Conservation (phyloP, 2,797 vertebrate species). For the Chelmon rostratus region DNA sequence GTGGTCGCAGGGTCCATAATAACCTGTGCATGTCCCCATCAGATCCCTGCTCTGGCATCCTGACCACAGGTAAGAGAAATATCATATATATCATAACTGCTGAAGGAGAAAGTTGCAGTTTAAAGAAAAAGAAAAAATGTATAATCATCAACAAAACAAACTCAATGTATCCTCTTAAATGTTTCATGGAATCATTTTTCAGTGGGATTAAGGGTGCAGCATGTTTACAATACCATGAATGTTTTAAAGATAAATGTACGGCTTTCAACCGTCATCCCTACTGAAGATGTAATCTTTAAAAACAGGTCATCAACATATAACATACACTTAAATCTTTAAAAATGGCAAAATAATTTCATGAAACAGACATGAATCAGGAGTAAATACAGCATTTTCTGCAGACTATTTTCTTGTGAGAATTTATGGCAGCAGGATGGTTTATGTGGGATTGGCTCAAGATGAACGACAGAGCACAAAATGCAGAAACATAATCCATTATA, state of each 20-base stretch:
- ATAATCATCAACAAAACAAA: not conserved
- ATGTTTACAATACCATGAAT: not conserved
- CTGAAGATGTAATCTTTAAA: not conserved
- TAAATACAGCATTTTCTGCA: not conserved
- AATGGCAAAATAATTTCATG: not conserved
- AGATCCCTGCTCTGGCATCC: conserved; percentile 85
- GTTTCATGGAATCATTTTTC: too few relatives aligned
- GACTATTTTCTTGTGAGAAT: not conserved
- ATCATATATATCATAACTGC: not conserved
- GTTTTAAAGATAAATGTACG: too few relatives aligned
- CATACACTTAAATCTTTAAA: not conserved
- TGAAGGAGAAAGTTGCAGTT: not conserved
- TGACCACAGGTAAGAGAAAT: conserved; percentile 83
- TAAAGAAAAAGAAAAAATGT: too few relatives aligned
- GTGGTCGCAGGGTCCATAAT: conserved; percentile 89
- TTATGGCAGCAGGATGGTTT: not conserved
- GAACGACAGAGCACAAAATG: not conserved
- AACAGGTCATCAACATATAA: not conserved
- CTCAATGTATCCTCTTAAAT: too few relatives aligned
- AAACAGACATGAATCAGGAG: not conserved
- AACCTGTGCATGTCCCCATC: conserved; percentile 87
- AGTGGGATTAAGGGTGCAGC: not conserved
- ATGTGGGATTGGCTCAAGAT: not conserved
- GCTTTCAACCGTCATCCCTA: too few relatives aligned
- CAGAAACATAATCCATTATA: not conserved